phyloP scores from a whole-genome alignment of 2,888 invertebrate species.

The Drosophila prostipennis region DNA sequence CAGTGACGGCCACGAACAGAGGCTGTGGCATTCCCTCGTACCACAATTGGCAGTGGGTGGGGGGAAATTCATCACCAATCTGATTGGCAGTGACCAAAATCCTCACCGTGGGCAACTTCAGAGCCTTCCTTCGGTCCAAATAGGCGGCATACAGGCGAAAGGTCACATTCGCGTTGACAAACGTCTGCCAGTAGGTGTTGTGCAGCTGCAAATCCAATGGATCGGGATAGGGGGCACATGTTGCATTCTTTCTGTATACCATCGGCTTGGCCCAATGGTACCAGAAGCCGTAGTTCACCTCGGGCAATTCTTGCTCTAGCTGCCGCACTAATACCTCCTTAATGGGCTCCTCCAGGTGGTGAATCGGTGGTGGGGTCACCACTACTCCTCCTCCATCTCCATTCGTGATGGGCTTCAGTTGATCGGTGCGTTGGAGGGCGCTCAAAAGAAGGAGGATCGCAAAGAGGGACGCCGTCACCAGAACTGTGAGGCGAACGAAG shows the following conservation, averaged over 20 bases:
- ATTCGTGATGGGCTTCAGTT: not conserved
- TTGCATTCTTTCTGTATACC: conserved; percentile 53
- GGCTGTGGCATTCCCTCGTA: conserved; percentile 91
- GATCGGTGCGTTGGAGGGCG: conserved; percentile 13
- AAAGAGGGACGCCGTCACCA: conserved; percentile 40
- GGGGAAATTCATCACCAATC: conserved; percentile 87
- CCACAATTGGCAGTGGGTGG: conserved; percentile 94
- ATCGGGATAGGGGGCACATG: conserved; percentile 92
- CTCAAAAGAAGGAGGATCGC: conserved; percentile 49
- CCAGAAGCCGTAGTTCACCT: conserved; percentile 67
- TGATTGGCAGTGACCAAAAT: conserved; percentile 94
- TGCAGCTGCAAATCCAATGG: conserved; percentile 95
- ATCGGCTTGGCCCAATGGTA: conserved; percentile 57
- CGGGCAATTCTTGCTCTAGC: conserved; percentile 62
- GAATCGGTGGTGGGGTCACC: not conserved
- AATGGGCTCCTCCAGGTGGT: conserved; percentile 48
- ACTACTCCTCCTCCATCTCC: not conserved
- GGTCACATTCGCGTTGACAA: conserved; percentile 91
- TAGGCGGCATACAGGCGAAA: conserved; percentile 96
- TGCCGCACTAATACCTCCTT: conserved; percentile 51
- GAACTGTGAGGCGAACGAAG: conserved; percentile 42
- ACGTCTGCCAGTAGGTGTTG: conserved; percentile 96
- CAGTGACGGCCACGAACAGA: conserved; percentile 90
- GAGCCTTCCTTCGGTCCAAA: conserved; percentile 90
- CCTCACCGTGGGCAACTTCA: conserved; percentile 90